Base-by-base conservation (phyloP, 2,888 invertebrate species). In the Lepidochrysops patricia region DNA sequence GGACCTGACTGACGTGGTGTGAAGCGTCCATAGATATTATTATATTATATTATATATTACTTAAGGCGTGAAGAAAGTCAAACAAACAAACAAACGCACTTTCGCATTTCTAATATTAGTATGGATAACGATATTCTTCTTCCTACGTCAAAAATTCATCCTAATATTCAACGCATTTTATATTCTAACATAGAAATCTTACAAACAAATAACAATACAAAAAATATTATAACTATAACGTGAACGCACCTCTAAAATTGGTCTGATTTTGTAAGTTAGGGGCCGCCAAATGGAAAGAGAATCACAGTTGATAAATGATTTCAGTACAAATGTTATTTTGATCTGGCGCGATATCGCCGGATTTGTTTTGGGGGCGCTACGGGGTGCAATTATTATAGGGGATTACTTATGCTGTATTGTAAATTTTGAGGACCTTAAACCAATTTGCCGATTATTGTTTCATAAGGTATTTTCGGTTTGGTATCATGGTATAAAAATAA, bases 281-380 rank as follows among this genome's bases (percentile, higher is more conserved):
- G 79, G 79, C 72, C 70, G 75, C 74, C 80, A 79, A 85, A 84
- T 84, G 83, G 84, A 82, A 86, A 84, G 76, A 78, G 84, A 82
- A 82, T 84, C 82, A 79, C 73, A 72, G 72, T 81, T 86, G 86
- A 85, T 85, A 85, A 86, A 86, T 86, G 86, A 85, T 84, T 84
- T 80, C 74, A 76, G 79, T 79, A 84, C 84, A 85, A 85, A 86
- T 85, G 86, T 84, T 84, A 82, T 84, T 84, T 82, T 83, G 85
- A 86, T 85, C 83, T 82, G 79, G 74, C 72, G 75, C 82, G 84
- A 86, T 85, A 84, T 68, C 77, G 73, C 66, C 68, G 75, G 80
- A 81, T 82, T 80, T 82, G 83, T 69, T 77, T 76, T 73, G 77
- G 80, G 80, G 80, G 82, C 76, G 76, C 59, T n/a, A n/a, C 15